A percentile compares a stretch with the other conserved stretches of the same genome.
These are phyloP conservation scores for Acanthurus leucopareius DNA, from an alignment of 2,797 vertebrate genomes.

Conservation along the genomic window DNA sequence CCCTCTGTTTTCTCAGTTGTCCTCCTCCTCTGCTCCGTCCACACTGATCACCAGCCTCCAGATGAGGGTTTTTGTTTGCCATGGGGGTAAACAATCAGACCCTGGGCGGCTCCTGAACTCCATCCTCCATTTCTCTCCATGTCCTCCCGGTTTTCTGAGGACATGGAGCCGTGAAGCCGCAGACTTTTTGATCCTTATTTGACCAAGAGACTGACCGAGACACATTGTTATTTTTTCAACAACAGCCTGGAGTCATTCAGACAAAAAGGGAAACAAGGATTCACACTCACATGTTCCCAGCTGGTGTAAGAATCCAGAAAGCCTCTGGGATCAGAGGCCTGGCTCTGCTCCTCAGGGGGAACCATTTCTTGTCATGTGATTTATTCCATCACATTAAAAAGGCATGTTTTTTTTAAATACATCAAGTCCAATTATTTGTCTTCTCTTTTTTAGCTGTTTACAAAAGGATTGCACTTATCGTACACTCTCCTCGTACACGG, in stretches of 20 bases:
- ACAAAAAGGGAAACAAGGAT: slow-evolving; percentile 18
- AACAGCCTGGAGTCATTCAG: slow-evolving; percentile 17
- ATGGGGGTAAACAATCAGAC: slow-evolving; percentile 73
- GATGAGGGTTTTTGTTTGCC: slow-evolving; percentile 68
- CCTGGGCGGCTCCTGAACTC: slow-evolving; percentile 60
- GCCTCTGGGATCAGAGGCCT: slow-evolving; percentile 32
- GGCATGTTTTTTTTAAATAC: slow-evolving; percentile 14
- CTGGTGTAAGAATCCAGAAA: slow-evolving; percentile 35
- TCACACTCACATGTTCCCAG: slow-evolving; percentile 61
- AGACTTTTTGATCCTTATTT: slow-evolving; percentile 36
- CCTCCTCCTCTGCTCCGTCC: slow-evolving; percentile 12
- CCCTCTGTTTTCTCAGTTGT: slow-evolving; percentile 9
- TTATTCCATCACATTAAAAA: slow-evolving; percentile 47
- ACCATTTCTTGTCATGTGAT: slow-evolving; percentile 31
- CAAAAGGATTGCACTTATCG: slow-evolving; percentile 27
- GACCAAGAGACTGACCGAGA: slow-evolving; percentile 6
- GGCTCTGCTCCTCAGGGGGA: slow-evolving; percentile 29
- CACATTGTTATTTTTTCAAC: slow-evolving; percentile 25
- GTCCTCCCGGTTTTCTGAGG: slow-evolving; percentile 28
- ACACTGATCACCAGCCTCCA: slow-evolving; percentile 59
- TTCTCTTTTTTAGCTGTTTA: slow-evolving; percentile 61
- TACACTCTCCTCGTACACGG: slow-evolving; percentile 14
- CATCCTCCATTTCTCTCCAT: not conserved
- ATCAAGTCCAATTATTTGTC: slow-evolving; percentile 36
- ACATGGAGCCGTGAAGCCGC: not conserved